Evolutionary conservation across 2,888 invertebrate genomes (phyloP).

Genomic region (Tuberolachnus salignus): DNA sequence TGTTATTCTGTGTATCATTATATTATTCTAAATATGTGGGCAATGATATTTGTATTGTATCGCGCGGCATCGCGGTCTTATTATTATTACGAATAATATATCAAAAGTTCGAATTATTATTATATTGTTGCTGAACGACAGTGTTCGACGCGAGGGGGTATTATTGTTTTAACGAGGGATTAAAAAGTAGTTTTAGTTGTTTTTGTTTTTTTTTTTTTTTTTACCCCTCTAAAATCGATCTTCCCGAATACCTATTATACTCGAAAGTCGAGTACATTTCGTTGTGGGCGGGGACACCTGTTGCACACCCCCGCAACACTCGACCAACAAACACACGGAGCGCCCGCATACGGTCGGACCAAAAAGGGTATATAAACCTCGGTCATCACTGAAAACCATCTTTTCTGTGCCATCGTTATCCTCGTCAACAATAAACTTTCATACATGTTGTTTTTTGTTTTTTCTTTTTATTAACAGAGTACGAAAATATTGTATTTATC

Average conservation of each 20-base stretch:
- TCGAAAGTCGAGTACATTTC: background rate
- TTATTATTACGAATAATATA: no score
- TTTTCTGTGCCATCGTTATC: conserved; percentile 3
- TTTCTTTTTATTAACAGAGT: background rate
- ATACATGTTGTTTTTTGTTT: background rate
- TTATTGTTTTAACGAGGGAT: conserved; percentile 13
- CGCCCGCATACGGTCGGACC: conserved; percentile 2
- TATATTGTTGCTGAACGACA: background rate
- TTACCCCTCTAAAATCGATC: background rate
- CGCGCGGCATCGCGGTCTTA: no score
- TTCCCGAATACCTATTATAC: background rate
- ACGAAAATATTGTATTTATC: background rate
- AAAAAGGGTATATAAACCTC: conserved; percentile 42
- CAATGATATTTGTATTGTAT: no score
- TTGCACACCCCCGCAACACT: conserved; percentile 18
- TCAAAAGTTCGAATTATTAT: background rate
- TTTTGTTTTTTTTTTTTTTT: conserved; percentile 2
- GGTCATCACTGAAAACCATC: conserved; percentile 18
- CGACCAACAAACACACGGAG: conserved; percentile 24
- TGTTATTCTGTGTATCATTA: no score
- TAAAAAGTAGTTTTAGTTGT: conserved; percentile 4
- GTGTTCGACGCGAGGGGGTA: background rate
- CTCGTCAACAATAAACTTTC: background rate
- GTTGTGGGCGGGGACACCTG: conserved; percentile 34
- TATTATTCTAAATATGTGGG: no score